Evolutionary conservation across 1,140 invertebrate genomes (phyloP).

Genomic region (Heliothis subflexa): DNA sequence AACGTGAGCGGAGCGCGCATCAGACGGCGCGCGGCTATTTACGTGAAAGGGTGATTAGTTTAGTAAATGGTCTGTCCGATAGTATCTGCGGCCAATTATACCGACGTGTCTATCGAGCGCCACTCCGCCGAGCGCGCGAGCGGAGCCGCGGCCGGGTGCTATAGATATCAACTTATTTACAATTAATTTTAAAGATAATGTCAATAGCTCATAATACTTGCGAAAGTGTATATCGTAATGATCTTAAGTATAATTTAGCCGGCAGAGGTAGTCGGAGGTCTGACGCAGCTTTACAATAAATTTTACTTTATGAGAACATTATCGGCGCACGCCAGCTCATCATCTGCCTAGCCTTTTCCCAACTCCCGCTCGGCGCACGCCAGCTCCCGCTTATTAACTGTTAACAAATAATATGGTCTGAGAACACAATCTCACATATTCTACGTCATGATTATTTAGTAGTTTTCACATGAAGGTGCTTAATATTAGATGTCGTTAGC

Average conservation of each 20-base stretch:
- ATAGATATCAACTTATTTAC: too few species aligned
- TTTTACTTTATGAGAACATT: constrained; percentile 4
- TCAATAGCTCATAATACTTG: too few species aligned
- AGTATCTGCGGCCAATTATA: constrained; percentile 6
- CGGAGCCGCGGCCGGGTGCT: too few species aligned
- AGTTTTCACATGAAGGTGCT: too few species aligned
- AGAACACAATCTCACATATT: background rate
- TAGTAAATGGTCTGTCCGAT: constrained; percentile 22
- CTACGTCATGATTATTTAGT: background rate
- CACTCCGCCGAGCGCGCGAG: too few species aligned
- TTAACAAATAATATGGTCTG: background rate
- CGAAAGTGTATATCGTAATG: background rate
- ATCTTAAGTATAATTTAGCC: background rate
- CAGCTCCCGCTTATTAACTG: too few species aligned
- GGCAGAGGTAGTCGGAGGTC: background rate
- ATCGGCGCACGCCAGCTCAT: background rate
- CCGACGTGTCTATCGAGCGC: background rate
- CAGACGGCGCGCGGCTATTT: constrained; percentile 5
- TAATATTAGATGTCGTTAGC: background rate
- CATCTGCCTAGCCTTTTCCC: too few species aligned
- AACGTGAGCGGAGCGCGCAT: background rate
- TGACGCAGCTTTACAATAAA: constrained; percentile 5
- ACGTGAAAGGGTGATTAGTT: constrained; percentile 29
- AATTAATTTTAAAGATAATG: too few species aligned
- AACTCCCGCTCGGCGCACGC: background rate